These are phyloP conservation scores for Hylaea fasciaria DNA, from an alignment of 2,888 invertebrate genomes.

Conservation along the genomic window DNA sequence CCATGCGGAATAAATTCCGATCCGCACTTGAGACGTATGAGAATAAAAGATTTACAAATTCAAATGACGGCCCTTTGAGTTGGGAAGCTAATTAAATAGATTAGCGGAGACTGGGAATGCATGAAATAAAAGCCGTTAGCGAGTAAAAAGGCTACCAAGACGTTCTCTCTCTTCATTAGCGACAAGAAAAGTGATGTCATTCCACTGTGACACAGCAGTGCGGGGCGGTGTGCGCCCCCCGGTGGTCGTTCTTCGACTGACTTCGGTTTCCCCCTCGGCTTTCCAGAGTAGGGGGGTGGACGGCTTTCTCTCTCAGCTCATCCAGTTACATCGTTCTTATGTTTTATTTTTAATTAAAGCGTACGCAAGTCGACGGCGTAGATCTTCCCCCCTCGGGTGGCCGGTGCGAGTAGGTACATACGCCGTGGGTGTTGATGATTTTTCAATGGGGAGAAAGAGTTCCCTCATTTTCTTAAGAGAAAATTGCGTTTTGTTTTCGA, in stretches of 20 bases:
- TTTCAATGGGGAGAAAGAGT: constrained; percentile 86
- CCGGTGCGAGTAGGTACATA: constrained; percentile 75
- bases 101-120: constrained; percentile 55
- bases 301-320: constrained; percentile 85
- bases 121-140: constrained; percentile 62
- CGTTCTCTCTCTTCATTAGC: constrained; percentile 84
- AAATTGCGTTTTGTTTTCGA: constrained; percentile 86
- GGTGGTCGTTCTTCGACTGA: constrained; percentile 78
- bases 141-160: constrained; percentile 72
- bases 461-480: constrained; percentile 86
- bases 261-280: constrained; percentile 65
- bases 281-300: constrained; percentile 67
- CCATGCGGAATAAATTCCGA: constrained; percentile 46
- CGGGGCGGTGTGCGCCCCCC: constrained; percentile 74
- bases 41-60: constrained; percentile 27
- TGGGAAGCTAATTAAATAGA: constrained; percentile 61
- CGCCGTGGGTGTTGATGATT: constrained; percentile 85
- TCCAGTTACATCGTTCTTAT: constrained; percentile 86
- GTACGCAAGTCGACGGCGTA: constrained; percentile 85
- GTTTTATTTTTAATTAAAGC: constrained; percentile 86
- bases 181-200: constrained; percentile 84
- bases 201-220: constrained; percentile 77
- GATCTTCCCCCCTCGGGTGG: constrained; percentile 72
- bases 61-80: constrained; percentile 36
- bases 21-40: constrained; percentile 33